Conservation (phyloP, 1,140 invertebrate genomes). For the Drosophila santomea region DNA sequence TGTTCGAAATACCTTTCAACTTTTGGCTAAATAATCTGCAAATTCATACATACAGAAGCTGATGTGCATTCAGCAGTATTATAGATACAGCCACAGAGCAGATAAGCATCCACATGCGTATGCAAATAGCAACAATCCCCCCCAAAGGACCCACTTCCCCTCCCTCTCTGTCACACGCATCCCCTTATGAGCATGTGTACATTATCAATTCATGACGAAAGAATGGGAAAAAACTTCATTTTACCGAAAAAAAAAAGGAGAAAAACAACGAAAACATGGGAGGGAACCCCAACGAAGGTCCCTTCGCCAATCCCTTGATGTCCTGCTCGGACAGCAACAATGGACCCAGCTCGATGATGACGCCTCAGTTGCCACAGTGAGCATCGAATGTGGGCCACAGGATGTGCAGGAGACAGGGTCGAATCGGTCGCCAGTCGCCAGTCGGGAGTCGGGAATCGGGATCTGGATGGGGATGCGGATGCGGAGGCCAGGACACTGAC, state of each 20-base stretch:
- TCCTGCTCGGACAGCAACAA: conserved; percentile 46
- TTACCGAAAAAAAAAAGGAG: conserved; percentile 43
- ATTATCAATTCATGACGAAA: conserved; percentile 83
- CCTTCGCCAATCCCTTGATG: conserved; percentile 8
- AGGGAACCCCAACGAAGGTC: conserved; percentile 25
- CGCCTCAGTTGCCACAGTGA: conserved; percentile 72
- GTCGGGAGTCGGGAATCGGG: background rate
- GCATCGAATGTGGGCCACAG: conserved; percentile 74
- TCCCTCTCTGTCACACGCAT: conserved; percentile 29
- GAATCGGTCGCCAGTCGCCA: conserved; percentile 14
- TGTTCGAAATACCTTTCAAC: conserved; percentile 73
- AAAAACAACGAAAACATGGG: no score
- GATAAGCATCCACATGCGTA: conserved; percentile 57
- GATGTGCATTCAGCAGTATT: conserved; percentile 59
- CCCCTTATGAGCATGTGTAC: conserved; percentile 78
- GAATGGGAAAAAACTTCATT: conserved; percentile 79
- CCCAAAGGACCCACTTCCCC: background rate
- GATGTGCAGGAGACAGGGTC: conserved; percentile 51
- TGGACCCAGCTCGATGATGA: conserved; percentile 65
- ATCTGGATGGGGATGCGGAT: background rate
- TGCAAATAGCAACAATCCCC: conserved; percentile 68
- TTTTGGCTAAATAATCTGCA: conserved; percentile 80
- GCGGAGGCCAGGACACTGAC: conserved; percentile 55
- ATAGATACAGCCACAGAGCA: conserved; percentile 46
- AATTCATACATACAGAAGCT: conserved; percentile 59